phyloP scores from a whole-genome alignment of 1,140 invertebrate genomes.

The Cepaea nemoralis region DNA sequence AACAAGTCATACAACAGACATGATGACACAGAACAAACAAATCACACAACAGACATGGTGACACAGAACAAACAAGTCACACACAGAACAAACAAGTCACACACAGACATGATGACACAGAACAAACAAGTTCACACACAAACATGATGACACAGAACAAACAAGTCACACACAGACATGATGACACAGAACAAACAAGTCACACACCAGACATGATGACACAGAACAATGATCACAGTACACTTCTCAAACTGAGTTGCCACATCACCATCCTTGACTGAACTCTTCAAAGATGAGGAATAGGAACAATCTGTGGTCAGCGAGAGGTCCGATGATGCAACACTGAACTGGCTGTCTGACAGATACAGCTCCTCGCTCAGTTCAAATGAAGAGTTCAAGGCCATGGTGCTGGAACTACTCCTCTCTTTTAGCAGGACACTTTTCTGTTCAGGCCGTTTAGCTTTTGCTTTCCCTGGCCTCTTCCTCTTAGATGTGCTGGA shows the following conservation, averaged over 20 bases:
- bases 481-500: neutral
- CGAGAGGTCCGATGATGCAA: slow-evolving; percentile 5
- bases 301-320: slow-evolving; percentile 4
- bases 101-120: no score
- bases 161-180: no score
- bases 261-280: neutral
- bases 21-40: no score
- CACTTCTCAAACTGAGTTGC: neutral
- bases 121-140: no score
- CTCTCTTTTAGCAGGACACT: neutral
- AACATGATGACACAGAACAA: no score
- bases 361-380: neutral
- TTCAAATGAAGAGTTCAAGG: neutral
- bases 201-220: no score
- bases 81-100: no score
- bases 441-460: neutral
- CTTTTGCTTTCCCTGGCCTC: neutral
- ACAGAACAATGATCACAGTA: no score
- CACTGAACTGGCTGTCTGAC: neutral
- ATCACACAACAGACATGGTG: no score
- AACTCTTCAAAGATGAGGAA: slow-evolving; percentile 2
- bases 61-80: no score
- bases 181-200: no score
- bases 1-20: no score
- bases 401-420: neutral